Evolutionary conservation across 2,113 vertebrate species (phyloP).

Genomic region (Pseudois nayaur): DNA sequence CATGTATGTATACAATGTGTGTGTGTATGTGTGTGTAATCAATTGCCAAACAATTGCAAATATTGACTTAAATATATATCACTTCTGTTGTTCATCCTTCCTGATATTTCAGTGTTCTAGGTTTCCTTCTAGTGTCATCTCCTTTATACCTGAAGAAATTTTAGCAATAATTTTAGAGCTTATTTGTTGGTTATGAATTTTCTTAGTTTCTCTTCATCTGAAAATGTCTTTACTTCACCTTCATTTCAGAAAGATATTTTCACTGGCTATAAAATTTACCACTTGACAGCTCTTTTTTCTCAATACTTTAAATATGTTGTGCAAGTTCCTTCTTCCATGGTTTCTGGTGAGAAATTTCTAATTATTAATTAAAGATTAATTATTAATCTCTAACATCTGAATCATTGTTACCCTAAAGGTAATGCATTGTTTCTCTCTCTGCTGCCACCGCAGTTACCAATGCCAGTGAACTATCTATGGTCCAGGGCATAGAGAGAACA

Average conservation of each 20-base stretch:
- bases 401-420: neutral
- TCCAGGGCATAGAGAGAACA: neutral
- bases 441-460: neutral
- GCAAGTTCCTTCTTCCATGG: neutral
- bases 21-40: neutral
- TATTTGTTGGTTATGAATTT: neutral
- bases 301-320: neutral
- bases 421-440: neutral
- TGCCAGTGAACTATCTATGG: neutral
- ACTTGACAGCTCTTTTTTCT: neutral
- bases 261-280: neutral
- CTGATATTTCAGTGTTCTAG: neutral
- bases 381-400: neutral
- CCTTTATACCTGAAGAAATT: neutral
- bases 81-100: neutral
- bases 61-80: neutral
- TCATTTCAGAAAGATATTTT: neutral
- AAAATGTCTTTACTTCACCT: neutral
- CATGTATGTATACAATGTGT: too few relatives aligned
- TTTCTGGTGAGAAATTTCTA: neutral
- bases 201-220: neutral
- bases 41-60: neutral
- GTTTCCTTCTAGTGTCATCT: neutral
- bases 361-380: neutral
- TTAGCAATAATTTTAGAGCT: neutral